These are phyloP conservation scores for Alosa sapidissima DNA, from an alignment of 2,797 vertebrate genomes.

Conservation along the genomic window DNA sequence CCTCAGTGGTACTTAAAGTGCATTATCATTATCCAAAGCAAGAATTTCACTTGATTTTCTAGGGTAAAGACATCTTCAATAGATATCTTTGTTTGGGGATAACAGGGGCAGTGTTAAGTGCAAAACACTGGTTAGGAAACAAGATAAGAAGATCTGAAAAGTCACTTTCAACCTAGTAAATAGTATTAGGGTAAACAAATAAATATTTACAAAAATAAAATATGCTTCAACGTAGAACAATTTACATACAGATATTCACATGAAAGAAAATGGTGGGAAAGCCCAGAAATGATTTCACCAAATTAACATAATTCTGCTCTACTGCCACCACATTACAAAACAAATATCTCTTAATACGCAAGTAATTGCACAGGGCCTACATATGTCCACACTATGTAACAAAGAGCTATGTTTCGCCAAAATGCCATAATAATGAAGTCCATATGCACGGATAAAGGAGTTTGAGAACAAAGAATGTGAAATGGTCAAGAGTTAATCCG, in stretches of 20 bases:
- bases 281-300: background rate
- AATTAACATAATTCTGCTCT: background rate
- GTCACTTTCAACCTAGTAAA: background rate
- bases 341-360: background rate
- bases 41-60: slow-evolving; percentile 9
- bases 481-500: slow-evolving; percentile 2
- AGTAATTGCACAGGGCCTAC: background rate
- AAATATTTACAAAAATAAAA: slow-evolving; percentile 24
- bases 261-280: background rate
- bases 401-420: background rate
- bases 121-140: slow-evolving; percentile 16
- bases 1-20: slow-evolving; percentile 6
- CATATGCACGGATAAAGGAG: background rate
- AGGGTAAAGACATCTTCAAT: background rate
- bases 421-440: background rate
- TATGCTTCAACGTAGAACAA: background rate
- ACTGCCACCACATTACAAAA: background rate
- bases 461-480: background rate
- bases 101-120: background rate
- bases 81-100: background rate
- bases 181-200: background rate
- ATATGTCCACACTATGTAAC: background rate
- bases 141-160: slow-evolving; percentile 10
- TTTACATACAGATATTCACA: background rate
- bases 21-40: slow-evolving; percentile 14